A percentile compares a stretch with the other conserved stretches of the same genome.
phyloP scores from a whole-genome alignment of 2,797 vertebrate species.

The Sandelia bainsii region DNA sequence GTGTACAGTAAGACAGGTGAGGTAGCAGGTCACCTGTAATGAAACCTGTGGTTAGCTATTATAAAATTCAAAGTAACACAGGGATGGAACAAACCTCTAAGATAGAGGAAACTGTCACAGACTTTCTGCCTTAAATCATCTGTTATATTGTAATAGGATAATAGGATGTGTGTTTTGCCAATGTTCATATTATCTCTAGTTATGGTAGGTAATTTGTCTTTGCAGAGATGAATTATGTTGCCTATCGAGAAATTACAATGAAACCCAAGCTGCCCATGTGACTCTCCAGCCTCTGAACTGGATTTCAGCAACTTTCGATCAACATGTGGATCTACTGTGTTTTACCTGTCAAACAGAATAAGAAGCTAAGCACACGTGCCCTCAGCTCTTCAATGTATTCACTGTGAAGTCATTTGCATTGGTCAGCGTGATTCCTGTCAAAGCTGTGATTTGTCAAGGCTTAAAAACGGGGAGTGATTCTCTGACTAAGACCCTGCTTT shows the following conservation, averaged over 20 bases:
- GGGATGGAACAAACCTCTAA: background rate
- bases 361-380: background rate
- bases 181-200: background rate
- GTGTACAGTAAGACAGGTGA: slow-evolving; percentile 5
- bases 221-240: background rate
- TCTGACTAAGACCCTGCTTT: background rate
- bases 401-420: slow-evolving; percentile 9
- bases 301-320: slow-evolving; percentile 39
- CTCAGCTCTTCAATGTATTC: slow-evolving; percentile 1
- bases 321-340: slow-evolving; percentile 17
- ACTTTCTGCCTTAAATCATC: background rate
- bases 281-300: slow-evolving; percentile 23
- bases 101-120: background rate
- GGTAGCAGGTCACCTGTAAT: slow-evolving; percentile 7
- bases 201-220: background rate
- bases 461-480: slow-evolving; percentile 1
- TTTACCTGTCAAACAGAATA: slow-evolving; percentile 13
- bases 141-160: too few relatives aligned
- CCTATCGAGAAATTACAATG: slow-evolving; percentile 2
- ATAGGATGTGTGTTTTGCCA: background rate
- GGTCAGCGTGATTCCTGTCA: slow-evolving; percentile 4
- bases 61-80: background rate
- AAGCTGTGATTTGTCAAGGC: slow-evolving; percentile 5
- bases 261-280: background rate
- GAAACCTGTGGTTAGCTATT: background rate